A percentile compares a stretch with the other conserved stretches of the same genome.
These are phyloP conservation scores for Neodiprion lecontei DNA, from an alignment of 1,140 invertebrate genomes.

Conservation along the genomic window DNA sequence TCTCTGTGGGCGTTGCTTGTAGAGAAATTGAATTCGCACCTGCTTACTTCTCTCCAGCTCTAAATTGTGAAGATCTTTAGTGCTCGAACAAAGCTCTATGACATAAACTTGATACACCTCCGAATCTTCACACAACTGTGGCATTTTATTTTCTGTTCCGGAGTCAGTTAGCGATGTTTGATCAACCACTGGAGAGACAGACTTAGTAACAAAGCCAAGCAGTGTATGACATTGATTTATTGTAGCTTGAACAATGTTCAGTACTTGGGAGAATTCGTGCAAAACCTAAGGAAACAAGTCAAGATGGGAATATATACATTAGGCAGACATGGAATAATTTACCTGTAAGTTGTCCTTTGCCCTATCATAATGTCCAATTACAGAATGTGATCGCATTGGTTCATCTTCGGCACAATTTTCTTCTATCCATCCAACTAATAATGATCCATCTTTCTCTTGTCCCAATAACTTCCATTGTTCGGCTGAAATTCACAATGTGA, in stretches of 20 bases:
- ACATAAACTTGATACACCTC: slow-evolving; percentile 63
- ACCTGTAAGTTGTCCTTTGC: slow-evolving; percentile 51
- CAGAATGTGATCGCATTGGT: slow-evolving; percentile 39
- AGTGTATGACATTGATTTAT: slow-evolving; percentile 72
- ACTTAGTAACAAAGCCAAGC: slow-evolving; percentile 72
- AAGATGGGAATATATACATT: slow-evolving; percentile 3
- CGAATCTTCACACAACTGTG: slow-evolving; percentile 20
- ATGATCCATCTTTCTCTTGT: slow-evolving; percentile 75
- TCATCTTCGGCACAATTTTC: slow-evolving; percentile 54
- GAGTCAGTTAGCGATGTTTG: slow-evolving; percentile 27
- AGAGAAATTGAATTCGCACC: slow-evolving; percentile 80
- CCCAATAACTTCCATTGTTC: slow-evolving; percentile 79
- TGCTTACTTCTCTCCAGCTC: slow-evolving; percentile 67
- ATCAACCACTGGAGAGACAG: neutral
- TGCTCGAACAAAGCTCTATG: slow-evolving; percentile 65
- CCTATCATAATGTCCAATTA: slow-evolving; percentile 55
- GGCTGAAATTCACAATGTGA: slow-evolving; percentile 59
- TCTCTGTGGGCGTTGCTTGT: slow-evolving; percentile 71
- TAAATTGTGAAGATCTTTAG: slow-evolving; percentile 60
- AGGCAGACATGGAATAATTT: neutral
- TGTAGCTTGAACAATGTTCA: slow-evolving; percentile 80
- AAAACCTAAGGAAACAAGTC: slow-evolving; percentile 61
- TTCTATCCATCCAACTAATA: slow-evolving; percentile 75
- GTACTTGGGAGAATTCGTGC: slow-evolving; percentile 67
- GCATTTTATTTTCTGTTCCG: slow-evolving; percentile 29